Conservation (phyloP, 2,888 invertebrate species). For the Melinaea menophilus region DNA sequence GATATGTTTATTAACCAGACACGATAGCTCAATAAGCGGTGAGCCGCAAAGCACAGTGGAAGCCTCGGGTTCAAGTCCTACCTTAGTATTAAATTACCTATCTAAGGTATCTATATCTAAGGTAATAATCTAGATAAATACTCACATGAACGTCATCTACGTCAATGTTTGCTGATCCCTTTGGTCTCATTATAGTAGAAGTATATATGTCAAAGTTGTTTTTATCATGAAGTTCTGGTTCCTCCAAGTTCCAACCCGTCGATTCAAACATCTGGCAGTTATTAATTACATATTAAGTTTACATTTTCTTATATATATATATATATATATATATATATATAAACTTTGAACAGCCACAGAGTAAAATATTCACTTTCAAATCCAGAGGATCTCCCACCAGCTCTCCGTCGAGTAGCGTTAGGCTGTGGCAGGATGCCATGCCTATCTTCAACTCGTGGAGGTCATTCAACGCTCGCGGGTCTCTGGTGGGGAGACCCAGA, state of each 20-base stretch:
- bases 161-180: conserved; percentile 62
- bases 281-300: not conserved
- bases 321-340: not conserved
- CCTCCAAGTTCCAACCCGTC: conserved; percentile 93
- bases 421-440: conserved; percentile 95
- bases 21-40: too few relatives aligned
- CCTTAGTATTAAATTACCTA: too few relatives aligned
- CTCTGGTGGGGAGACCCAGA: conserved; percentile 65
- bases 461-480: conserved; percentile 68
- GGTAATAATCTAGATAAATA: conserved; percentile 6
- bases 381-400: conserved; percentile 97
- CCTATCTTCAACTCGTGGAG: conserved; percentile 81
- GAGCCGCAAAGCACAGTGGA: too few relatives aligned
- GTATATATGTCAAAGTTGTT: conserved; percentile 91
- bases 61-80: too few relatives aligned
- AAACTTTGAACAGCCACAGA: not conserved
- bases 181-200: conserved; percentile 89
- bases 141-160: conserved; percentile 70
- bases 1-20: too few relatives aligned
- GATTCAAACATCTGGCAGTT: conserved; percentile 91
- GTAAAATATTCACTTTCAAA: conserved; percentile 80
- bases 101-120: too few relatives aligned
- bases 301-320: not conserved
- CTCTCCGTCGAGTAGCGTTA: conserved; percentile 92
- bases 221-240: conserved; percentile 89